Percentiles rank a stretch among this genome's conserved stretches.
Conservation (phyloP, 2,113 vertebrate species). For the Corvus cornix region DNA sequence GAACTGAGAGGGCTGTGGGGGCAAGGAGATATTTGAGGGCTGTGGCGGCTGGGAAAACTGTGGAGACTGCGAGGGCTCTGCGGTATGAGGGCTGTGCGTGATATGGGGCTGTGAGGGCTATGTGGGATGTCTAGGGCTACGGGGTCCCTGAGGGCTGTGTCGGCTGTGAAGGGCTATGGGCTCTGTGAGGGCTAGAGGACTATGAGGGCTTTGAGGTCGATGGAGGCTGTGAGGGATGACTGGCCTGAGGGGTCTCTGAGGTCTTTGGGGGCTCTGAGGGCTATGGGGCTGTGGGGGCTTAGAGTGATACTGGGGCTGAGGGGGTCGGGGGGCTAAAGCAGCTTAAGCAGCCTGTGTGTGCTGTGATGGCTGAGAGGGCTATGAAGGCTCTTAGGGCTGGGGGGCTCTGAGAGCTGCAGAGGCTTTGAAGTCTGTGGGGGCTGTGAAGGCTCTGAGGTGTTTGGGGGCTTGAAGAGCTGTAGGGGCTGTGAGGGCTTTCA, state of each 20-base stretch:
- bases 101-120: background rate
- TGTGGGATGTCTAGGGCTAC: background rate
- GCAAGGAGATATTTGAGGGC: background rate
- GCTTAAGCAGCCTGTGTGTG: background rate
- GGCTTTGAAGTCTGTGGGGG: background rate
- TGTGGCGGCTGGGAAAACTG: background rate
- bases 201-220: background rate
- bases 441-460: background rate
- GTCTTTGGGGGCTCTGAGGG: background rate
- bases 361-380: background rate
- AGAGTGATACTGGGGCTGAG: background rate
- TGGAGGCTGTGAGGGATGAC: background rate
- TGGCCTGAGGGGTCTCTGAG: background rate
- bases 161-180: background rate
- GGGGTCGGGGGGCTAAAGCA: background rate
- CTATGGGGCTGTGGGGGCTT: background rate
- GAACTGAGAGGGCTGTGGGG: background rate
- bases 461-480: background rate
- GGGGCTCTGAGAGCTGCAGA: background rate
- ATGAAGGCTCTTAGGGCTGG: background rate
- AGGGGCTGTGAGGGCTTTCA: background rate
- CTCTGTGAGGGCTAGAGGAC: background rate
- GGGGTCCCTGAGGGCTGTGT: background rate
- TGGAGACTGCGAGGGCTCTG: background rate
- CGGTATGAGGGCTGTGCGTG: background rate